A percentile compares a stretch with the other conserved stretches of the same genome.
phyloP scores from a whole-genome alignment of 2,113 vertebrate genomes.

The Leptobrachium ailaonicum region DNA sequence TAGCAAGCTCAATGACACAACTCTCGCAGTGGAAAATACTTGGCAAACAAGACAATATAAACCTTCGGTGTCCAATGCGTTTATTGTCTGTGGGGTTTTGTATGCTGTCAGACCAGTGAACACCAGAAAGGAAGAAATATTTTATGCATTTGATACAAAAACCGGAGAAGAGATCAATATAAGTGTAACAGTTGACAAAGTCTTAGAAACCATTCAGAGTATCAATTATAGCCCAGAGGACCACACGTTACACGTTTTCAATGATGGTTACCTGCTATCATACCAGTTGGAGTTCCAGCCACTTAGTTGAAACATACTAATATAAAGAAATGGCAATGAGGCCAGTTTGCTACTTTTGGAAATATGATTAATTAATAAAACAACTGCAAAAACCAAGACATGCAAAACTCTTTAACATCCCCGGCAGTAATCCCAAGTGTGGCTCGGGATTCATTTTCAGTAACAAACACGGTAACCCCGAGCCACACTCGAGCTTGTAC shows the following conservation, averaged over 20 bases:
- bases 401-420: no score
- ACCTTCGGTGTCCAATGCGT: constrained; percentile 83
- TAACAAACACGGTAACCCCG: no score
- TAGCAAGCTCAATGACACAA: constrained; percentile 89
- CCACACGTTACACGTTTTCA: constrained; percentile 67
- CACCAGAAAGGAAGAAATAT: constrained; percentile 81
- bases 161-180: constrained; percentile 64
- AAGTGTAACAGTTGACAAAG: constrained; percentile 59
- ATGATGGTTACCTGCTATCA: constrained; percentile 66
- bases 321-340: no score
- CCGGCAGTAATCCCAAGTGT: no score
- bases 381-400: no score
- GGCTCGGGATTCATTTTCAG: no score
- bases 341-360: no score
- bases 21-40: constrained; percentile 81
- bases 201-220: constrained; percentile 65
- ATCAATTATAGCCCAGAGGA: constrained; percentile 70
- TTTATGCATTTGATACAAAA: constrained; percentile 83
- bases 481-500: no score
- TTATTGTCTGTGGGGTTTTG: constrained; percentile 90
- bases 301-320: neutral
- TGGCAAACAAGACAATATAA: constrained; percentile 82
- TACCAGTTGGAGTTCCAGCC: constrained; percentile 56
- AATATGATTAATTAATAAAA: no score
- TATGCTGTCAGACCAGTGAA: constrained; percentile 77